Conservation (phyloP, 2,888 invertebrate genomes). For the Andrena praecox region DNA sequence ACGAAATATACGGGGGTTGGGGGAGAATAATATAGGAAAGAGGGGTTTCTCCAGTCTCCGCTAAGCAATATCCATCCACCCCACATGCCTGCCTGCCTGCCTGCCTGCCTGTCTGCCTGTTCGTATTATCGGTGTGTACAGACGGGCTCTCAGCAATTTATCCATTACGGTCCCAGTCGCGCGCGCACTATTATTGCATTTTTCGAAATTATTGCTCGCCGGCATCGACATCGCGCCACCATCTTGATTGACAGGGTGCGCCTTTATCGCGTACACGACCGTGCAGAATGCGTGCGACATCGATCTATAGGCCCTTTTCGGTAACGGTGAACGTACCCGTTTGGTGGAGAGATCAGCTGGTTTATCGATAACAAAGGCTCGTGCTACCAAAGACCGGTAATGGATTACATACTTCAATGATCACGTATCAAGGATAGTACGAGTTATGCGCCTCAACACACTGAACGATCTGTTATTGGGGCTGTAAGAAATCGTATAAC, state of each 20-base stretch:
- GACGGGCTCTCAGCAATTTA: conserved; percentile 83
- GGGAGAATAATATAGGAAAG: conserved; percentile 83
- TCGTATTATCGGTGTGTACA: conserved; percentile 82
- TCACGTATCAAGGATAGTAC: neutral
- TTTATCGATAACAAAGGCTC: conserved; percentile 21
- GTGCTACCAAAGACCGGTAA: neutral
- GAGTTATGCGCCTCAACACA: neutral
- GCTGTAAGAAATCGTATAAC: neutral
- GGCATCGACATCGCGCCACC: conserved; percentile 53
- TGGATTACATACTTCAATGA: neutral
- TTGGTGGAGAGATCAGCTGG: neutral
- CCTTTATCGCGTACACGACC: conserved; percentile 31
- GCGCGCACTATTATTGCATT: conserved; percentile 83
- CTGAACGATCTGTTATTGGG: neutral
- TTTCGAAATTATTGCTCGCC: conserved; percentile 80
- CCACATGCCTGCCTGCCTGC: conserved; percentile 80
- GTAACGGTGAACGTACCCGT: neutral
- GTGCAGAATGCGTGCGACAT: conserved; percentile 21
- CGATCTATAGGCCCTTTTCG: conserved; percentile 39
- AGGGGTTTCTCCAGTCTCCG: conserved; percentile 80
- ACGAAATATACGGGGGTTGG: conserved; percentile 75
- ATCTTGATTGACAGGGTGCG: conserved; percentile 54
- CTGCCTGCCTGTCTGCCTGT: conserved; percentile 80
- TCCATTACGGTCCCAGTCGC: conserved; percentile 83
- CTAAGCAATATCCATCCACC: conserved; percentile 84